These are phyloP conservation scores for Leguminivora glycinivorella DNA, from an alignment of 1,140 invertebrate genomes.

Conservation along the genomic window DNA sequence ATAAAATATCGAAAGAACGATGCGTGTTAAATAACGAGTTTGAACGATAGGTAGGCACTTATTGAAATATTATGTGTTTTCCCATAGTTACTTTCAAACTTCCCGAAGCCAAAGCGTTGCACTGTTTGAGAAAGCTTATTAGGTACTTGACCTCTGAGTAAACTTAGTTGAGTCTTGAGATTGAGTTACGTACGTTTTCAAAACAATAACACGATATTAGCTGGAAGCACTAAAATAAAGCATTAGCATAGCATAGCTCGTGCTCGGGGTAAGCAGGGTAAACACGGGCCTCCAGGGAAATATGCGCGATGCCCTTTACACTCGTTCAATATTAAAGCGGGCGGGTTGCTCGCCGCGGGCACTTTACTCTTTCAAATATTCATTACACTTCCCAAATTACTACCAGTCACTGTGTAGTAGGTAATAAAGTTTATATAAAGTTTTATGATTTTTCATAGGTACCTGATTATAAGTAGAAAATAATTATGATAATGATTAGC, in stretches of 20 bases:
- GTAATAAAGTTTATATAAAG: neutral
- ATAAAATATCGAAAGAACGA: too few species aligned
- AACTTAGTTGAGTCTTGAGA: neutral
- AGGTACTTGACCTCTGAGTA: too few species aligned
- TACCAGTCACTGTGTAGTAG: neutral
- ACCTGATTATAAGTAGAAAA: too few species aligned
- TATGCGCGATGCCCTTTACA: conserved; percentile 70
- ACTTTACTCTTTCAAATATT: conserved; percentile 15
- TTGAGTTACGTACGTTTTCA: conserved; percentile 1
- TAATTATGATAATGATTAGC: too few species aligned
- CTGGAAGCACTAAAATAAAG: conserved; percentile 8
- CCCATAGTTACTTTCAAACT: too few species aligned
- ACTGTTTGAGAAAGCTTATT: too few species aligned
- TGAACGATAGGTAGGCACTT: too few species aligned
- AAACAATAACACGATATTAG: neutral
- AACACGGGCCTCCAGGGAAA: conserved; percentile 59
- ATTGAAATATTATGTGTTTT: too few species aligned
- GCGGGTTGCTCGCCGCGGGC: conserved; percentile 24
- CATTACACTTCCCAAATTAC: conserved; percentile 7
- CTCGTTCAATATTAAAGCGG: conserved; percentile 73
- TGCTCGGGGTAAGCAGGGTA: conserved; percentile 36
- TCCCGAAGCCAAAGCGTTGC: too few species aligned
- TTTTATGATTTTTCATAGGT: too few species aligned
- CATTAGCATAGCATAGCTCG: neutral
- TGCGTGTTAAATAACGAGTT: too few species aligned